These are phyloP conservation scores for Microcebus tavaratra DNA, from an alignment of 2,113 vertebrate genomes.

Conservation along the genomic window DNA sequence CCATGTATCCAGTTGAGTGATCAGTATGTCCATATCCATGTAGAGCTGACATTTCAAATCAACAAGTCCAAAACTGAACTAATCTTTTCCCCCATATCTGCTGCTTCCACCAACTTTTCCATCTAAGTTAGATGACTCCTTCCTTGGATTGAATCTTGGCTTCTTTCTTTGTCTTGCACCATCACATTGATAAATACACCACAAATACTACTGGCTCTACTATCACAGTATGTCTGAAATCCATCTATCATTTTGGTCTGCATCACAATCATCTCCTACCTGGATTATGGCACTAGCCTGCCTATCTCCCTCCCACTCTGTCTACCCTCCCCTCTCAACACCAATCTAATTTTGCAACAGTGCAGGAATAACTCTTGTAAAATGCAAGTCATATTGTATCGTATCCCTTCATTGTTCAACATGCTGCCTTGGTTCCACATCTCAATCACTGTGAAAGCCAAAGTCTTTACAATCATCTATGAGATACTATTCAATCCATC, in stretches of 20 bases:
- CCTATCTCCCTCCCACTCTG: not conserved
- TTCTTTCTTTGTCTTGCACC: not conserved
- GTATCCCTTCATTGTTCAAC: not conserved
- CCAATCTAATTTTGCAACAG: not conserved
- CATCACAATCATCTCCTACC: not conserved
- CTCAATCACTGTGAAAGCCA: not conserved
- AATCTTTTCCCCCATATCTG: not conserved
- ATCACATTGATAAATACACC: not conserved
- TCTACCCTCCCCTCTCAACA: not conserved
- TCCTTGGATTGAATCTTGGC: not conserved
- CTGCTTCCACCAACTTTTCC: not conserved
- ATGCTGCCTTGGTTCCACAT: not conserved
- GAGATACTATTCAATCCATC: not conserved
- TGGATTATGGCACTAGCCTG: not conserved
- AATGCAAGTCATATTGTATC: not conserved
- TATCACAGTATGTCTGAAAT: not conserved
- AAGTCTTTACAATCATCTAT: not conserved
- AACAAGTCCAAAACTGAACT: not conserved
- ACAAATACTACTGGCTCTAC: not conserved
- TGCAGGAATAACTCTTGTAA: not conserved
- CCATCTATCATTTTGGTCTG: not conserved
- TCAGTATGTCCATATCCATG: not conserved
- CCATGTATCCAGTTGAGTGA: not conserved
- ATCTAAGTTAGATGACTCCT: not conserved
- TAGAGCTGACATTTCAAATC: conserved; percentile 10